Conservation (phyloP, 1,140 invertebrate species). For the Scaptodrosophila lebanonensis region DNA sequence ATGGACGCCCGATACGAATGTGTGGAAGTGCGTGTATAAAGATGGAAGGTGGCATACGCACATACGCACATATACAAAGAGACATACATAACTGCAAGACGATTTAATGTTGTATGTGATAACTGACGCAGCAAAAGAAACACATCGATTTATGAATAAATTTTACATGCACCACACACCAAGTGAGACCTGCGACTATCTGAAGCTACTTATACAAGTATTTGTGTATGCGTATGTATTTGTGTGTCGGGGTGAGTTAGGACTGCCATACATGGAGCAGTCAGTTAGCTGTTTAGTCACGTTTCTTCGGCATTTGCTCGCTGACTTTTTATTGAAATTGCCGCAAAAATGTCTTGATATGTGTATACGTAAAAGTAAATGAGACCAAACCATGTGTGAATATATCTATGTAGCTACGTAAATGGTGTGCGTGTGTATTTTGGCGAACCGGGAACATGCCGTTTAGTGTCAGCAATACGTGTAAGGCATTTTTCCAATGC, state of each 20-base stretch:
- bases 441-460: background rate
- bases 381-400: background rate
- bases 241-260: slow-evolving; percentile 3
- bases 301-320: slow-evolving; percentile 22
- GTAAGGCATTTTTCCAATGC: slow-evolving; percentile 42
- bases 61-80: too few relatives aligned
- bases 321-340: slow-evolving; percentile 58
- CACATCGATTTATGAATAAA: too few relatives aligned
- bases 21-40: too few relatives aligned
- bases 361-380: background rate
- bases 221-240: too few relatives aligned
- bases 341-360: slow-evolving; percentile 37
- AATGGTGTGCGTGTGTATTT: background rate
- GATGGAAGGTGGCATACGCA: too few relatives aligned
- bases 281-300: slow-evolving; percentile 56
- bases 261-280: slow-evolving; percentile 6
- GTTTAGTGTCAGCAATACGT: slow-evolving; percentile 39
- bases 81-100: too few relatives aligned
- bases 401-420: slow-evolving; percentile 5
- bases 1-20: too few relatives aligned
- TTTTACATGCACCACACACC: too few relatives aligned
- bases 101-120: too few relatives aligned
- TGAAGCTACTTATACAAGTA: too few relatives aligned
- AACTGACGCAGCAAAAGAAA: too few relatives aligned
- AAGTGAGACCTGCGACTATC: too few relatives aligned